A percentile compares a stretch with the other conserved stretches of the same genome.
phyloP scores from a whole-genome alignment of 2,888 invertebrate species.

The Parthenolecanium corni region DNA sequence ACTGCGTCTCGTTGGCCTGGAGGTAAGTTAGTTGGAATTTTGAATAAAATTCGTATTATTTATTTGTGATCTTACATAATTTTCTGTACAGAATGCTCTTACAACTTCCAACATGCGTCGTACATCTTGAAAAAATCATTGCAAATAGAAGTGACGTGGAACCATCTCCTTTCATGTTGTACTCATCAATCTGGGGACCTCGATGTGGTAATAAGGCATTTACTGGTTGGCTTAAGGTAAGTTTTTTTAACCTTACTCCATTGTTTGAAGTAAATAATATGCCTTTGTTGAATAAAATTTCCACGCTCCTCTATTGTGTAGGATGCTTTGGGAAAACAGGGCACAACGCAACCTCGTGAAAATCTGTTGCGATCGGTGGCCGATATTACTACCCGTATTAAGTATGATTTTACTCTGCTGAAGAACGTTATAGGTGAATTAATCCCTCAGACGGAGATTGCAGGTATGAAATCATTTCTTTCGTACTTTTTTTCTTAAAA shows the following conservation, averaged over 20 bases:
- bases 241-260: neutral
- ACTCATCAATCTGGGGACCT: constrained; percentile 82
- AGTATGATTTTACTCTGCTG: constrained; percentile 17
- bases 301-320: neutral
- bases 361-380: constrained; percentile 9
- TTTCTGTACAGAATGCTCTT: constrained; percentile 2
- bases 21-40: constrained; percentile 42
- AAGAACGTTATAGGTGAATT: constrained; percentile 12
- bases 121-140: constrained; percentile 12
- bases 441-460: constrained; percentile 12
- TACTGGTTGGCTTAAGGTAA: constrained; percentile 69
- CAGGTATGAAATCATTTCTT: neutral
- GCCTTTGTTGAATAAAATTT: neutral
- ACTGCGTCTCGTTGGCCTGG: constrained; percentile 80
- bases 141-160: constrained; percentile 39
- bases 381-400: constrained; percentile 17
- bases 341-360: constrained; percentile 10
- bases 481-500: no score
- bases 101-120: constrained; percentile 18
- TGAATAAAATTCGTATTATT: neutral
- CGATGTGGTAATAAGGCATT: constrained; percentile 72
- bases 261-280: no score
- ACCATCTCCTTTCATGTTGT: constrained; percentile 55
- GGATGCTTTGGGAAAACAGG: constrained; percentile 21
- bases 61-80: no score